Evolutionary conservation across 2,113 vertebrate species (phyloP).

Genomic region (Apus apus): DNA sequence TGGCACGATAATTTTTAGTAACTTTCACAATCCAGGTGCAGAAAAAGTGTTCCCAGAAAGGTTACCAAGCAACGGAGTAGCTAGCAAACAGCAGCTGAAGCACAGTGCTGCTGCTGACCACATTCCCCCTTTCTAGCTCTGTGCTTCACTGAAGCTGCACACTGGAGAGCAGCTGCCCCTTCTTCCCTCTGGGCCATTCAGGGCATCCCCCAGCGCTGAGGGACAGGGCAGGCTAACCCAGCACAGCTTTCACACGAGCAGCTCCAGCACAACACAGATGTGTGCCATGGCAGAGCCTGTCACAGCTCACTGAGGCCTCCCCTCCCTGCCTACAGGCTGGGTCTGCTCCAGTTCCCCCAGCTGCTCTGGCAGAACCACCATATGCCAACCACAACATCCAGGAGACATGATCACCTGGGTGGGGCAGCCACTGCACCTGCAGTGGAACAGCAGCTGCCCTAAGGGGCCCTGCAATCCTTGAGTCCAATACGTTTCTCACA

Average conservation of each 20-base stretch:
- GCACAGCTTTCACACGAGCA: neutral
- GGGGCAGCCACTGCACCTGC: neutral
- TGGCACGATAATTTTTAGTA: neutral
- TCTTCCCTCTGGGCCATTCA: too few relatives aligned
- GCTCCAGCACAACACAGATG: neutral
- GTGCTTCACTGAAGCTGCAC: neutral
- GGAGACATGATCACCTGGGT: rapidly evolving
- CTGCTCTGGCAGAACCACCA: too few relatives aligned
- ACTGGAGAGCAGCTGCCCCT: neutral
- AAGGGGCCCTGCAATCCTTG: rapidly evolving
- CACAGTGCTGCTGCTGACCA: rapidly evolving
- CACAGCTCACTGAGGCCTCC: neutral
- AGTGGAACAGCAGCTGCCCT: neutral
- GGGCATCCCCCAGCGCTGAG: rapidly evolving
- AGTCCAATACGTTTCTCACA: neutral
- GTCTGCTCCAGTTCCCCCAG: neutral
- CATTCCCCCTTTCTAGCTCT: too few relatives aligned
- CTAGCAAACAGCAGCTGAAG: neutral
- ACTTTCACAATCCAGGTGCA: neutral
- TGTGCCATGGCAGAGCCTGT: rapidly evolving
- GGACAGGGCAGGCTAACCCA: neutral
- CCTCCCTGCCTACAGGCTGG: neutral
- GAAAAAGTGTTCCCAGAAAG: neutral
- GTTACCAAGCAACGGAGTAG: neutral
- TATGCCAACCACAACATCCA: rapidly evolving